These are phyloP conservation scores for Galerucella pusilla DNA, from an alignment of 2,888 invertebrate species.

Conservation along the genomic window DNA sequence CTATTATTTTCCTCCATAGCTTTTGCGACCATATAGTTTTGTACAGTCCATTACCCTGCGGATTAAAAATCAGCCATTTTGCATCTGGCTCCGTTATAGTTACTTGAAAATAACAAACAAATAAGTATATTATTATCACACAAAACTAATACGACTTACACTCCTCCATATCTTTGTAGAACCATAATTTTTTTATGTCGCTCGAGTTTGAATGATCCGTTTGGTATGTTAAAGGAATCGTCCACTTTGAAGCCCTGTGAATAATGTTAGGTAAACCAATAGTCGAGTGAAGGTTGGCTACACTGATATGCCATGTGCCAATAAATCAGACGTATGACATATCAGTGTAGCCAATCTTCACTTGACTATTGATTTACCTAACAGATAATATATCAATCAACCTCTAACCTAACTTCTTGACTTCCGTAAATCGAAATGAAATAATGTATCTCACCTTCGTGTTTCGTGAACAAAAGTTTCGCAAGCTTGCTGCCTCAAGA, in stretches of 20 bases:
- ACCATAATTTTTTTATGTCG: conserved; percentile 49
- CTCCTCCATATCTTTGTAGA: conserved; percentile 64
- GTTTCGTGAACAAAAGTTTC: conserved; percentile 68
- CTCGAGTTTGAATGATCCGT: conserved; percentile 60
- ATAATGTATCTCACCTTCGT: conserved; percentile 59
- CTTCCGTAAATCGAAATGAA: conserved; percentile 8
- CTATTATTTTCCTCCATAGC: conserved; percentile 71
- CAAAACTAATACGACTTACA: conserved; percentile 62
- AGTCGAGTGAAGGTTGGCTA: too few relatives aligned
- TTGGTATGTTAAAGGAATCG: conserved; percentile 80
- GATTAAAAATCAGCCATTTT: conserved; percentile 84
- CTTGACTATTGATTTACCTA: too few relatives aligned
- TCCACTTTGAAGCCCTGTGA: conserved; percentile 79
- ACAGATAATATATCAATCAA: too few relatives aligned
- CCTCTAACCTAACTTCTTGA: too few relatives aligned
- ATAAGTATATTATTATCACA: background rate
- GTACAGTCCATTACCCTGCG: conserved; percentile 84
- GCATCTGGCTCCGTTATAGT: conserved; percentile 64
- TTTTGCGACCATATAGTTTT: conserved; percentile 79
- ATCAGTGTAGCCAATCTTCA: too few relatives aligned
- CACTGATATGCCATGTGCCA: too few relatives aligned
- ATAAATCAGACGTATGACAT: too few relatives aligned
- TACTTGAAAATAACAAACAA: conserved; percentile 64
- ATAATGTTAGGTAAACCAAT: background rate
- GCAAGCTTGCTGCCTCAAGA: conserved; percentile 77